A percentile compares a stretch with the other conserved stretches of the same genome.
phyloP scores from a whole-genome alignment of 2,797 vertebrate species.

The Falco novaeseelandiae region DNA sequence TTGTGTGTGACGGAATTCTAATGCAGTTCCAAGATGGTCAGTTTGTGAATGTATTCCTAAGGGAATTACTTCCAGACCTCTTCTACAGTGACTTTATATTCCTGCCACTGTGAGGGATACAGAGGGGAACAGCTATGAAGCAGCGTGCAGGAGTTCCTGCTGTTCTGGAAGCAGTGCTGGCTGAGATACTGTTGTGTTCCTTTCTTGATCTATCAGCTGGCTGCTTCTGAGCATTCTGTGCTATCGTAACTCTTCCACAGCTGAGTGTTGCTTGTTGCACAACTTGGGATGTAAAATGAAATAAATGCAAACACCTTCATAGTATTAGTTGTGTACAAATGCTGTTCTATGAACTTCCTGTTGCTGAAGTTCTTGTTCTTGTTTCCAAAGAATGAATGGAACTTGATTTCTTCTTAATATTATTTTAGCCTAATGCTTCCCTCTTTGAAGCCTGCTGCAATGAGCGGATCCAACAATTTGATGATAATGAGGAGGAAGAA shows the following conservation, averaged over 20 bases:
- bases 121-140: neutral
- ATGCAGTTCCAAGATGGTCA: neutral
- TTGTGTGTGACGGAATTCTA: no score
- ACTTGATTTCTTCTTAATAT: neutral
- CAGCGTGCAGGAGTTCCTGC: neutral
- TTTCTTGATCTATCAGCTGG: neutral
- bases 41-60: neutral
- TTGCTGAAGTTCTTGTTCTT: neutral
- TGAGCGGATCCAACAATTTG: conserved; percentile 93
- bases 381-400: neutral
- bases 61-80: neutral
- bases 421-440: conserved; percentile 86
- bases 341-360: neutral
- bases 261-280: neutral
- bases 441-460: conserved; percentile 96
- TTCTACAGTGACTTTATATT: neutral
- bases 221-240: neutral
- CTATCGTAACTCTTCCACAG: neutral
- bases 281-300: neutral
- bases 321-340: neutral
- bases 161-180: neutral
- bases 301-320: neutral
- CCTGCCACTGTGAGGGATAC: no score
- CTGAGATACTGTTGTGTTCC: neutral
- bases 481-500: conserved; percentile 92